phyloP scores from a whole-genome alignment of 2,888 invertebrate genomes.

The Anaspis maculata region DNA sequence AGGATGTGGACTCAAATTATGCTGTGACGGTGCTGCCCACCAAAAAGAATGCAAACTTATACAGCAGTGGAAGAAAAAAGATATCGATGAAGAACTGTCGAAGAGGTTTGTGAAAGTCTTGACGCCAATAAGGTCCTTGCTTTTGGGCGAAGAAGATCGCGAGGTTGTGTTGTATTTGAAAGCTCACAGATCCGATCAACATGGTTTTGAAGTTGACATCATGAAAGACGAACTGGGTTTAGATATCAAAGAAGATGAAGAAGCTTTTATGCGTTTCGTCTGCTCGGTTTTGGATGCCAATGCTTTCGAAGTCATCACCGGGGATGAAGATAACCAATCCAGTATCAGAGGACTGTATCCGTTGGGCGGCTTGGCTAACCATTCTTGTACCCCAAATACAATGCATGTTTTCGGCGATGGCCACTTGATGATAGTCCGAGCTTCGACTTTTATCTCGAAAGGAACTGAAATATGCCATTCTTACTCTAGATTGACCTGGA shows the following conservation, averaged over 20 bases:
- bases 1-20: slow-evolving; percentile 62
- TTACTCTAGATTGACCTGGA: slow-evolving; percentile 61
- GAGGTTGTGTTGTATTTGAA: slow-evolving; percentile 47
- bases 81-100: slow-evolving; percentile 30
- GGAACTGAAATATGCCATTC: slow-evolving; percentile 58
- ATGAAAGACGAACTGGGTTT: slow-evolving; percentile 45
- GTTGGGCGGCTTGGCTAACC: slow-evolving; percentile 59
- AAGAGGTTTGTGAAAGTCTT: slow-evolving; percentile 29
- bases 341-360: slow-evolving; percentile 56
- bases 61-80: slow-evolving; percentile 46
- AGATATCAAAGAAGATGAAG: slow-evolving; percentile 48
- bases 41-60: slow-evolving; percentile 57
- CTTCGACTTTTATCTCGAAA: slow-evolving; percentile 49
- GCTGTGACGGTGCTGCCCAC: slow-evolving; percentile 60
- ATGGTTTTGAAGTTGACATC: slow-evolving; percentile 50
- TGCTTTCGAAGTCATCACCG: slow-evolving; percentile 52
- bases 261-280: slow-evolving; percentile 49
- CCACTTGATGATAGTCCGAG: slow-evolving; percentile 52
- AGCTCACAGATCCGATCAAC: slow-evolving; percentile 45
- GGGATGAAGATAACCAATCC: slow-evolving; percentile 41
- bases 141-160: slow-evolving; percentile 42
- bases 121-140: slow-evolving; percentile 42
- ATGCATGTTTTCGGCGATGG: slow-evolving; percentile 52
- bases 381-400: slow-evolving; percentile 60
- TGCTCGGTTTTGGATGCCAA: slow-evolving; percentile 59